Evolutionary conservation across 2,797 vertebrate genomes (phyloP), one percentile per base, ranked within the genome.

Genomic region (Mastacembelus armatus): DNA sequence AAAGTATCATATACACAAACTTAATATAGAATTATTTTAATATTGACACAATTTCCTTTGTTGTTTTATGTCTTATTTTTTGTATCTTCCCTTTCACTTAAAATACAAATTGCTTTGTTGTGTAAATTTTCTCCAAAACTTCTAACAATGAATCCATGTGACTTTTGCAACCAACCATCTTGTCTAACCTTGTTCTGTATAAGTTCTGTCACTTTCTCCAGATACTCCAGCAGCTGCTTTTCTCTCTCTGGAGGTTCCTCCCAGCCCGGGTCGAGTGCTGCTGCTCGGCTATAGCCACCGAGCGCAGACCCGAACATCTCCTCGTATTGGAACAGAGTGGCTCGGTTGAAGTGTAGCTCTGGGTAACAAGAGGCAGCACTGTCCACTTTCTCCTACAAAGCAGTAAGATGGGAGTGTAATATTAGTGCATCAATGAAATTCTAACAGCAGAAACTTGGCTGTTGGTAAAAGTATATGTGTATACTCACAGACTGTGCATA

Each of bases 301-400:
- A 98, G 87, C 21, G 96, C 96, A 2, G 94, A 95, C 8, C 90
- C 89, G 4, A 93, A 97, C 92, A 92, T 96, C 89, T 98, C 96
- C 84, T 97, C 96, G 1, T 96, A 97, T 82, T 97, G 95, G 85
- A 95, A 95, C 51, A 98, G 87, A 14, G 89, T 95, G 57, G 95
- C 88, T 60, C 95, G 87, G 90, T 98, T 98, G 78, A 96, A 95
- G 80, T 98, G 95, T 68, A 98, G 91, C 79, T 98, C 96, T 0
- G 96, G 94, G 80, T 95, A 96, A 71, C 90, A 94, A 6, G 92
- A 93, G 3, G 96, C 95, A 1, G 89, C 91, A 79, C 91, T 90
- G 81, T 97, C 96, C 19, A 96, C 94, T 71, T 93, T 95, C 85
- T 97, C 96, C 95, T 96, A 40, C 62, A 65, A 2, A 56, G 11